Conservation (phyloP, 2,113 vertebrate species). For the Phylloscopus trochilus region DNA sequence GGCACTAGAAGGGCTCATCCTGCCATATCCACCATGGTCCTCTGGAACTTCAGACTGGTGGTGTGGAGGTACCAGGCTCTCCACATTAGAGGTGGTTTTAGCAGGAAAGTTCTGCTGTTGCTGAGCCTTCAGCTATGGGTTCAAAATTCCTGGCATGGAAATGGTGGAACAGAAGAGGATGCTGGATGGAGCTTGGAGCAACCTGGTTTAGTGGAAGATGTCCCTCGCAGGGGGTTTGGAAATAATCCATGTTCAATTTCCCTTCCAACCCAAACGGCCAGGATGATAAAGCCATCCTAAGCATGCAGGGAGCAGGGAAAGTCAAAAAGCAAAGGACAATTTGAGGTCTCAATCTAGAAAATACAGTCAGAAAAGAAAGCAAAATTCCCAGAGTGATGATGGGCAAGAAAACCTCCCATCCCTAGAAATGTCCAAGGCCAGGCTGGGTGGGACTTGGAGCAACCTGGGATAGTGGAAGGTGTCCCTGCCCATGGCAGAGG, state of each 20-base stretch:
- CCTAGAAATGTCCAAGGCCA: neutral
- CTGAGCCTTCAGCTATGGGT: neutral
- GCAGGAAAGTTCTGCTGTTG: neutral
- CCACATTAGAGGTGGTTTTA: accelerated
- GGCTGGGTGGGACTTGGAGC: accelerated
- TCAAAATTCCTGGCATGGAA: neutral
- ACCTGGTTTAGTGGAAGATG: neutral
- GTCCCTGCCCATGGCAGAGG: neutral
- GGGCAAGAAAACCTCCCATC: neutral
- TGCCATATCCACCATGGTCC: accelerated
- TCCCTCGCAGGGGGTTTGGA: accelerated
- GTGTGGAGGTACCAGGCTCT: neutral
- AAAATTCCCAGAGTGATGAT: neutral
- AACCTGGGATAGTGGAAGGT: neutral
- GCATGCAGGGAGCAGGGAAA: neutral
- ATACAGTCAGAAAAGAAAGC: neutral
- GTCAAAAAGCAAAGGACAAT: neutral
- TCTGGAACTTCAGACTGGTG: neutral
- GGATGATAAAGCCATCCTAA: neutral
- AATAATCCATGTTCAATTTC: neutral
- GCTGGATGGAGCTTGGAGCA: neutral
- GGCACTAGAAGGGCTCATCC: neutral
- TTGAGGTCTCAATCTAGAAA: neutral
- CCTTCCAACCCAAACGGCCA: accelerated
- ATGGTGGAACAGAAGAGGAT: neutral